These are phyloP conservation scores for Gerris buenoi DNA, from an alignment of 1,140 invertebrate species.

Conservation along the genomic window DNA sequence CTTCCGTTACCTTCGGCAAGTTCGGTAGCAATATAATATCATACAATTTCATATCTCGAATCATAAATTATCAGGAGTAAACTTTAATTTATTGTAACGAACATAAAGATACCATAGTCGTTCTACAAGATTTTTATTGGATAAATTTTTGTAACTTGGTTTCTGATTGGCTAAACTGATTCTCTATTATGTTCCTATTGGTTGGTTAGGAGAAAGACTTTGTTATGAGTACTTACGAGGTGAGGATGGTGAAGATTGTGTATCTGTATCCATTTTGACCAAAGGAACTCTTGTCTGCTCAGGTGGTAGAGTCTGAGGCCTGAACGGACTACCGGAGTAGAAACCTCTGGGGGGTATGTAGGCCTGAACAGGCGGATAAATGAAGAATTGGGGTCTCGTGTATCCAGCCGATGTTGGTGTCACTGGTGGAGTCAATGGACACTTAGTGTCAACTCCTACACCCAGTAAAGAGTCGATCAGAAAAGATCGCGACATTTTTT, in stretches of 20 bases:
- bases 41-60: too few relatives aligned
- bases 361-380: neutral
- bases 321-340: neutral
- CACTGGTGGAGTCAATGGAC: neutral
- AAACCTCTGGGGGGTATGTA: neutral
- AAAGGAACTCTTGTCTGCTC: neutral
- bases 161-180: too few relatives aligned
- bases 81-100: too few relatives aligned
- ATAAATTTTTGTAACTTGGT: too few relatives aligned
- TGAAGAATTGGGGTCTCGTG: neutral
- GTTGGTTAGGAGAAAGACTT: too few relatives aligned
- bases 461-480: neutral
- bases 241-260: neutral
- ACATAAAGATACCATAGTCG: too few relatives aligned
- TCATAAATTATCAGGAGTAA: too few relatives aligned
- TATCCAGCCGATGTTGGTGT: neutral
- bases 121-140: too few relatives aligned
- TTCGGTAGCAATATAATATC: too few relatives aligned
- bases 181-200: too few relatives aligned
- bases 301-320: neutral
- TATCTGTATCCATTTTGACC: neutral
- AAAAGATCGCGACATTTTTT: neutral
- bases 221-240: neutral
- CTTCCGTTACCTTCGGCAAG: too few relatives aligned
- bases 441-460: neutral